Evolutionary conservation across 37 sponge, comb jelly and placozoan genomes (phyloP), one percentile per base, ranked within the genome.

Genomic region (Agelas oroides): DNA sequence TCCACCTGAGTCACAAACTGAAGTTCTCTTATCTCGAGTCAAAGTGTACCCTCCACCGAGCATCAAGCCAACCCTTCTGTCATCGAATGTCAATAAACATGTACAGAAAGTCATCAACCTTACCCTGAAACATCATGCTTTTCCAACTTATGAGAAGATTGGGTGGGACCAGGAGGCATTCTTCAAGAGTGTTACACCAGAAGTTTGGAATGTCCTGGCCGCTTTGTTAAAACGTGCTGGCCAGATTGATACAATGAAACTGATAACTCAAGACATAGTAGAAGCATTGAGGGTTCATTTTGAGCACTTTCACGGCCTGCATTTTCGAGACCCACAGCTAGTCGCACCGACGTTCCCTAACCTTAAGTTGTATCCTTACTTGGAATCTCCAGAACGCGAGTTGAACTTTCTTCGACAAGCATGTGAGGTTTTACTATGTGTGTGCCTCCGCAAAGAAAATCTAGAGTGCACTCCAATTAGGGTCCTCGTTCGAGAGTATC

Each of bases 341-440:
- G 6, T 46, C 46, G 1, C 15, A 23, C 24, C 31, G 18, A 70
- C 59, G 15, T 76, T 84, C 54, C 86, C 89, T 37, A 59, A 92
- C 60, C 32, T 85, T 0, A 24, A 17, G 15, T 21, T 12, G 3
- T 92, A 80, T 55, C 90, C 96, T 35, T 95, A 90, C 75, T 77
- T 95, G 35, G 79, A 82, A 39, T 75, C 54, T 46, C 70, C 75
- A 1, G 93, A 95, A 33, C 61, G 62, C 14, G 96, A 95, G 53
- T 55, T 86, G 27, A 78, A 92, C 75, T 95, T 90, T 53, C 77
- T 95, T 12, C 87, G 85, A 32, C 90, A 92, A 58, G 71, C 81
- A 5, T 71, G 76, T 69, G 96, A 95, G 40, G 92, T 92, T 23
- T 64, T 92, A 13, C 68, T 95, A 54, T 92, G 93, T 68, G 71